These are phyloP conservation scores for Spicauda simplicius DNA, from an alignment of 2,888 invertebrate genomes.

Conservation along the genomic window DNA sequence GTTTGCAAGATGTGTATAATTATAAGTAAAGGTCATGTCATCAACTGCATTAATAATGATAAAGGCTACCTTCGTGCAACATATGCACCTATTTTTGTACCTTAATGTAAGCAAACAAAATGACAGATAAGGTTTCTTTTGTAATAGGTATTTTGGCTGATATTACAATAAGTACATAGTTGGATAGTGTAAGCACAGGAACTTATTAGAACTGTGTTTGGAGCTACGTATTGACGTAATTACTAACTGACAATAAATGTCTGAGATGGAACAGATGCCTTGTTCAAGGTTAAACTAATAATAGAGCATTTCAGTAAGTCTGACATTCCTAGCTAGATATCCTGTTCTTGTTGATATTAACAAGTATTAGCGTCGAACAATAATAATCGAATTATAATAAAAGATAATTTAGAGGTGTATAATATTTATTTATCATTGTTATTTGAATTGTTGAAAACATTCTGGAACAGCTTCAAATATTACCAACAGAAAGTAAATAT, in stretches of 20 bases:
- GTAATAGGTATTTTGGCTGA: background rate
- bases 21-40: conserved; percentile 63
- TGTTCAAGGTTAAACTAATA: background rate
- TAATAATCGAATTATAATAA: no score
- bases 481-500: no score
- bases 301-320: background rate
- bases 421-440: no score
- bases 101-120: no score
- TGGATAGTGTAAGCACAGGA: no score
- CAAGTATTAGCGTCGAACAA: no score
- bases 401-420: no score
- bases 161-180: background rate
- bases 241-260: background rate
- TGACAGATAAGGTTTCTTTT: no score
- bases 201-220: background rate
- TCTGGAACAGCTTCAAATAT: no score
- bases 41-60: conserved; percentile 37
- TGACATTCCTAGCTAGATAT: background rate
- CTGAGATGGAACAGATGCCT: conserved; percentile 8
- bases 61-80: background rate
- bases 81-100: background rate
- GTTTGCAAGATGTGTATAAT: conserved; percentile 65
- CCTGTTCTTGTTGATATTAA: background rate
- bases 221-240: background rate
- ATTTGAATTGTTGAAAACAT: no score